A percentile compares a stretch with the other conserved stretches of the same genome.
Conservation (phyloP, 1,140 invertebrate species). For the Lasioglossum baleicum region DNA sequence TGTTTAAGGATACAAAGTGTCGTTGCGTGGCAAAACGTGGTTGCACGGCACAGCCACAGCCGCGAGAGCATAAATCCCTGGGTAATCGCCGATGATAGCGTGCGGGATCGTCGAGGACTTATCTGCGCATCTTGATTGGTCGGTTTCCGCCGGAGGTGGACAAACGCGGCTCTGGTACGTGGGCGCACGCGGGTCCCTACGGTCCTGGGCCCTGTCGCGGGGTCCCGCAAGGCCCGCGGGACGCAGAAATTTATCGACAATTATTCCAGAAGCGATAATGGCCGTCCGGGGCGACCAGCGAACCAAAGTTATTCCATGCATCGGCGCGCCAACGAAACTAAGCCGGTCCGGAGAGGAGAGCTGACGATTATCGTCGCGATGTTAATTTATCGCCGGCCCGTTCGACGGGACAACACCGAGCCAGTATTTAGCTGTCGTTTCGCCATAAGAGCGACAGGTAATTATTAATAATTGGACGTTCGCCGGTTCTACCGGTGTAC, state of each 20-base stretch:
- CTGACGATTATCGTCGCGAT: conserved; percentile 47
- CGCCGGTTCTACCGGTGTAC: conserved; percentile 3
- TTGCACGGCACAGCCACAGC: background rate
- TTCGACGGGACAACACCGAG: background rate
- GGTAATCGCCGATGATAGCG: conserved; percentile 41
- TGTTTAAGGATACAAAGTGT: too few relatives aligned
- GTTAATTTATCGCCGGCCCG: conserved; percentile 34
- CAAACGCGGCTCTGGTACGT: background rate
- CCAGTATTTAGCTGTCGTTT: conserved; percentile 40
- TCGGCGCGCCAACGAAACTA: conserved; percentile 32
- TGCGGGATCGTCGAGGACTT: background rate
- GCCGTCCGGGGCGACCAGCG: background rate
- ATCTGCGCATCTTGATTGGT: conserved; percentile 33
- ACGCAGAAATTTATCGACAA: conserved; percentile 41
- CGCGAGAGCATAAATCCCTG: conserved; percentile 33
- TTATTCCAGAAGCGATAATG: conserved; percentile 46
- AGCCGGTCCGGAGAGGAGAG: conserved; percentile 22
- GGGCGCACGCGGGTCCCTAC: background rate
- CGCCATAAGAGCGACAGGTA: conserved; percentile 34
- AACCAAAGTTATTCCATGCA: conserved; percentile 9
- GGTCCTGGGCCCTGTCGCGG: too few relatives aligned
- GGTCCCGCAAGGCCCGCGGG: too few relatives aligned
- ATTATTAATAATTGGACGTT: conserved; percentile 57
- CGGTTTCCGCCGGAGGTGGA: background rate
- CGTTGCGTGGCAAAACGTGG: too few relatives aligned